Evolutionary conservation across 2,113 vertebrate species (phyloP).

Genomic region (Megaleporinus macrocephalus): DNA sequence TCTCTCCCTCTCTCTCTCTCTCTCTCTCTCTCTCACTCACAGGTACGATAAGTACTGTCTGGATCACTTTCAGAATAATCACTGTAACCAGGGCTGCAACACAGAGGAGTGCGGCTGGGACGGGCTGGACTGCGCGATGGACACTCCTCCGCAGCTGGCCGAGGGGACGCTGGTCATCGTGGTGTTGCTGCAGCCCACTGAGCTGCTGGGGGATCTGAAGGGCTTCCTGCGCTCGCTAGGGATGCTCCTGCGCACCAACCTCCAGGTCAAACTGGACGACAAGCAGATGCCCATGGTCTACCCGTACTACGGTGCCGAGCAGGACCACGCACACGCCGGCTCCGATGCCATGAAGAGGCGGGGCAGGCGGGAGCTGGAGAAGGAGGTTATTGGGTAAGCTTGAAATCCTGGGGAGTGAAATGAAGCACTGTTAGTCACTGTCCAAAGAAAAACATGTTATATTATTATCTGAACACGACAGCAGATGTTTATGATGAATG

Average conservation of each 20-base stretch:
- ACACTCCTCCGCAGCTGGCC: constrained; percentile 78
- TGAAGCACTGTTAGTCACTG: too few relatives aligned
- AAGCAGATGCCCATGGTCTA: constrained; percentile 85
- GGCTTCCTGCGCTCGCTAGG: constrained; percentile 88
- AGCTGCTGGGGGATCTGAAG: constrained; percentile 83
- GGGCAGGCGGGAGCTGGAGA: constrained; percentile 78
- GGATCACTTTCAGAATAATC: constrained; percentile 85
- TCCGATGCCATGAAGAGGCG: constrained; percentile 49
- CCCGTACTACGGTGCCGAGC: constrained; percentile 79
- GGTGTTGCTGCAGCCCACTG: constrained; percentile 86
- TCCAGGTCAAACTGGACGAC: constrained; percentile 82
- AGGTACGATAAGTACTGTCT: constrained; percentile 91
- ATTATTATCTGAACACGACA: too few relatives aligned
- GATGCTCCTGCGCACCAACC: constrained; percentile 86
- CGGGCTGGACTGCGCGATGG: constrained; percentile 85
- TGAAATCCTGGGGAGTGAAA: too few relatives aligned
- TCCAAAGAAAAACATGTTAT: too few relatives aligned
- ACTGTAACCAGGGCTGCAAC: constrained; percentile 91
- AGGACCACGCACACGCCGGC: background rate
- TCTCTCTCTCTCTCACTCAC: background rate
- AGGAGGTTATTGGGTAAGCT: constrained; percentile 86
- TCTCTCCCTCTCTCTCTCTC: background rate
- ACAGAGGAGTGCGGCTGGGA: constrained; percentile 94
- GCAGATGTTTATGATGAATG: too few relatives aligned
- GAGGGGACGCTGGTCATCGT: constrained; percentile 87